These are phyloP conservation scores for Metacarcinus magister DNA, from an alignment of 2,888 invertebrate genomes.

Conservation along the genomic window DNA sequence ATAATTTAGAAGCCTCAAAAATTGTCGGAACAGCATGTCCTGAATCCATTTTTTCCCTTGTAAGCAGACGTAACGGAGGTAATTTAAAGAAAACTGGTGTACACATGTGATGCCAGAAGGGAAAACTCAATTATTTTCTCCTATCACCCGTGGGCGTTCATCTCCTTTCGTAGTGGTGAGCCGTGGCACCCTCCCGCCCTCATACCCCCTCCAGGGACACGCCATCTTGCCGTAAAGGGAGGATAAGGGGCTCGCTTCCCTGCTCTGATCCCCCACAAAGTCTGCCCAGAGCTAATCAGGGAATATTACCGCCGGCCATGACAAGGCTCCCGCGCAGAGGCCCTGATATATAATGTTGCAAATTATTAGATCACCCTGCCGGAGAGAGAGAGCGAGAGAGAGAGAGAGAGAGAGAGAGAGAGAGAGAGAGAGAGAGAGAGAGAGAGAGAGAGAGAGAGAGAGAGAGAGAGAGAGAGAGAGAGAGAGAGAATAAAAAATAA, in stretches of 20 bases:
- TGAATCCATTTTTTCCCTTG: neutral
- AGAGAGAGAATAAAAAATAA: neutral
- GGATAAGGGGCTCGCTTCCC: slow-evolving; percentile 9
- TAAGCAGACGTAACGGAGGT: neutral
- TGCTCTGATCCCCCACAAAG: slow-evolving; percentile 16
- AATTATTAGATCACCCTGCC: neutral
- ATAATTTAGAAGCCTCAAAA: neutral
- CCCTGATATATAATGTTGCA: neutral
- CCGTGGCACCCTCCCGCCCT: neutral
- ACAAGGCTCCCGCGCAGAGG: neutral
- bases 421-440: slow-evolving; percentile 26
- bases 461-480: neutral
- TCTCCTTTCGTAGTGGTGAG: too few species aligned
- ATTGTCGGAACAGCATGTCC: neutral
- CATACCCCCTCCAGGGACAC: neutral
- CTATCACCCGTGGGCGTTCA: neutral
- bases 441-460: neutral
- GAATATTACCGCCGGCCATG: slow-evolving; percentile 9
- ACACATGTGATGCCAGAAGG: neutral
- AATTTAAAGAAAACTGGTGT: neutral
- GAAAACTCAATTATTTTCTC: slow-evolving; percentile 5
- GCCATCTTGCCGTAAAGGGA: slow-evolving; percentile 11
- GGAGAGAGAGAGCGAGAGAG: slow-evolving; percentile 22
- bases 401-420: slow-evolving; percentile 21
- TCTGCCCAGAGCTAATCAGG: slow-evolving; percentile 30